Evolutionary conservation across 2,888 invertebrate genomes (phyloP), one percentile per base, ranked within the genome.

Genomic region (Adelphocoris suturalis): DNA sequence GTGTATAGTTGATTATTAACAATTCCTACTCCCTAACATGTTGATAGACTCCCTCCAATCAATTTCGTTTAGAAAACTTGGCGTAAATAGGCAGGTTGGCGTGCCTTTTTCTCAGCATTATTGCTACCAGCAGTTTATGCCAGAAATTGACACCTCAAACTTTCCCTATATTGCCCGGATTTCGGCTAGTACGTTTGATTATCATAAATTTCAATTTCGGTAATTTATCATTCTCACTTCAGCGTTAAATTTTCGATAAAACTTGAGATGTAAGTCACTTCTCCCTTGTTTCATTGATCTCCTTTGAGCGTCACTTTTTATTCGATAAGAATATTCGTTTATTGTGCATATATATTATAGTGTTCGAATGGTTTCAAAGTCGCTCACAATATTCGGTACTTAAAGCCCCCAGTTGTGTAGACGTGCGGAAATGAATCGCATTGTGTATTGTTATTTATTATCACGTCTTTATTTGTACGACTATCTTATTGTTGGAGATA

Each of bases 41-140:
- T 68, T 68, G n/a, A 68, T 68, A 27, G 68, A 68, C 68, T 68
- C 68, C 68, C 68, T 23, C 23, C 23, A 68, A 27, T 23, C 68
- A 68, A 68, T 68, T 68, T 68, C 27, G 19, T n/a, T 68, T 23
- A 27, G 19, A 19, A 75, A 78, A 86, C n/a, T 16, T 0, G n/a
- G 48, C 75, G 47, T 68, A 37, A 0, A 88, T 88, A 88, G 88
- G 88, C 88, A 27, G 55, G 55, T 78, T 88, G 78, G 27, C 11
- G 80, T 88, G 88, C 55, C 88, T 80, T 23, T 76, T n/a, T 16
- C 37, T 37, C 82, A 28, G 57, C 11, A 47, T n/a, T 7, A 48
- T 48, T 47, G 28, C 19, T 47, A 46, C 46, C 37, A 27, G 75
- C 19, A 14, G 0, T 16, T 81, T 19, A 12, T 47, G 23, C 19